Evolutionary conservation across 2,113 vertebrate genomes (phyloP), one percentile per base, ranked within the genome.

Genomic region (Gymnarchus niloticus): DNA sequence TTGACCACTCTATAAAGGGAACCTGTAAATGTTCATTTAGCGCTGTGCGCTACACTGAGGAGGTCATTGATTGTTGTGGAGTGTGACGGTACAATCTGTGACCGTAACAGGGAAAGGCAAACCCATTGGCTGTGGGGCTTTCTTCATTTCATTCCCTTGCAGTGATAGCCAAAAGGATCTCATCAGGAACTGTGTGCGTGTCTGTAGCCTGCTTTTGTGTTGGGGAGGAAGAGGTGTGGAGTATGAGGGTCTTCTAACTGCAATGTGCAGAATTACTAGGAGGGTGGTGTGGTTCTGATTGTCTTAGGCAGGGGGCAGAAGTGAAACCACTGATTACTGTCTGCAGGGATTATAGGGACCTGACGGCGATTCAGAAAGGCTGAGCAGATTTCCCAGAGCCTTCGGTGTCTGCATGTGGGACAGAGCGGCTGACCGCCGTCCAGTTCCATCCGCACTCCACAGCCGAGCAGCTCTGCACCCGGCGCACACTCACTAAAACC

Each of bases 1-100:
- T 93, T 91, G 92, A 92, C 92, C 90, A 86, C 90, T 91, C 91
- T 89, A 87, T 89, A 86, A 91, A 92, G 90, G 89, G 91, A 92
- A 92, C 92, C 90, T 80, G 85, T 65, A 86, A 86, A 86, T 92
- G 92, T 89, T 92, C 91, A 88, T 92, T 93, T 93, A 92, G 92
- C 92, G 88, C 84, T 88, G 91, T 88, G 90, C 90, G 87, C 88
- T 69, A 28, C 87, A 88, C 84, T 88, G 83, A 89, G 89, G 91
- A 90, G 91, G 91, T 91, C 91, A 91, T 89, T 85, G 89, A 90
- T 93, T 90, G 88, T 88, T 89, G 89, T 87, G 87, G 89, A 91
- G 85, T 86, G 86, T 86, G 89, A 87, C 84, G 91, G 89, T 91
- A 85, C 87, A 84, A 90, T 86, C 73, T 37, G 73, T 89, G 91